These are phyloP conservation scores for Ophion ellenae DNA, from an alignment of 2,888 invertebrate species.

Conservation along the genomic window DNA sequence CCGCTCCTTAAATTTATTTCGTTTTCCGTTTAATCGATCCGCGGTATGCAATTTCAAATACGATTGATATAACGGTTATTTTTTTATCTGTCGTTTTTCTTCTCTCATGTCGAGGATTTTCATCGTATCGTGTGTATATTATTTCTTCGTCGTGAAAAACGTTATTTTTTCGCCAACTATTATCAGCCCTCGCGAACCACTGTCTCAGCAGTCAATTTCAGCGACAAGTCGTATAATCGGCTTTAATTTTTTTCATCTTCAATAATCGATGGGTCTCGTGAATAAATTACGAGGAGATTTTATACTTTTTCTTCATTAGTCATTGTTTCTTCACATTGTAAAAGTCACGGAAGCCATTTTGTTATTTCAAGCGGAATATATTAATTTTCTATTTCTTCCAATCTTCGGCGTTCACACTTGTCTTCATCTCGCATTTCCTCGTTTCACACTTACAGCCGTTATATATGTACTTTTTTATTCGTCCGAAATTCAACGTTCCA, in stretches of 20 bases:
- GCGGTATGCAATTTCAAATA: slow-evolving; percentile 50
- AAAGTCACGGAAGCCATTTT: slow-evolving; percentile 36
- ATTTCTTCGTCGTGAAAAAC: slow-evolving; percentile 40
- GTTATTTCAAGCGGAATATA: slow-evolving; percentile 33
- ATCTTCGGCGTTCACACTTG: background rate
- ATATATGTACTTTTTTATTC: slow-evolving; percentile 27
- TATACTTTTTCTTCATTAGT: slow-evolving; percentile 32
- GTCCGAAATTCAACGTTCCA: slow-evolving; percentile 24
- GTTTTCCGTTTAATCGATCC: slow-evolving; percentile 13
- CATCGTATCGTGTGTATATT: slow-evolving; percentile 7
- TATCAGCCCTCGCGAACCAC: background rate
- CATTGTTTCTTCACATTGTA: slow-evolving; percentile 27
- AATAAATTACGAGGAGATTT: slow-evolving; percentile 13
- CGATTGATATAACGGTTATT: slow-evolving; percentile 3
- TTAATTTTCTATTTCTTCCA: slow-evolving; percentile 10
- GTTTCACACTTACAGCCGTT: slow-evolving; percentile 36
- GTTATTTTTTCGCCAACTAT: slow-evolving; percentile 10
- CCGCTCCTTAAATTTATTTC: slow-evolving; percentile 18
- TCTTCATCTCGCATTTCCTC: background rate
- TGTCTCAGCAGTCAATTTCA: slow-evolving; percentile 33
- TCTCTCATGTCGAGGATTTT: slow-evolving; percentile 6
- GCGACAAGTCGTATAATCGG: slow-evolving; percentile 15
- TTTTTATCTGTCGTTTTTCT: slow-evolving; percentile 17
- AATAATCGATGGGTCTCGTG: slow-evolving; percentile 46
- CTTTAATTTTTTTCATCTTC: background rate